phyloP scores from a whole-genome alignment of 2,113 vertebrate species.

The Limanda limanda region DNA sequence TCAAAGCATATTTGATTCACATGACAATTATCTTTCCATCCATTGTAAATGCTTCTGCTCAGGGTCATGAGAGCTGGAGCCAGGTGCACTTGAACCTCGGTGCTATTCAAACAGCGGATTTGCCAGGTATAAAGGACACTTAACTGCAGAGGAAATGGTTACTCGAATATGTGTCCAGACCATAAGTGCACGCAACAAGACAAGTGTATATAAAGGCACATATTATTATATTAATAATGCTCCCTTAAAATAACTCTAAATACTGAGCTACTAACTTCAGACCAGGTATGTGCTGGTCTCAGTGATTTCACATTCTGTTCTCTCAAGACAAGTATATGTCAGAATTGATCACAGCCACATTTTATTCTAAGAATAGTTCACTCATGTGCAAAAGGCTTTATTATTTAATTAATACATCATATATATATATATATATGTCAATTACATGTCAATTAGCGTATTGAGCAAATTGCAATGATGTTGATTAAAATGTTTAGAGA shows the following conservation, averaged over 20 bases:
- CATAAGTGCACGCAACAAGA: neutral
- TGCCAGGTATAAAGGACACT: neutral
- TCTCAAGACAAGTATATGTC: too few relatives aligned
- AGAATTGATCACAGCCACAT: too few relatives aligned
- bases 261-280: neutral
- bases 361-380: too few relatives aligned
- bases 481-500: neutral
- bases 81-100: neutral
- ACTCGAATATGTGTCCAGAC: neutral
- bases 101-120: neutral
- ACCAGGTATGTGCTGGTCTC: too few relatives aligned
- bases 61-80: neutral
- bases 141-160: neutral
- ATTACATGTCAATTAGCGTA: neutral
- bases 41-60: neutral
- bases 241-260: neutral
- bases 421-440: too few relatives aligned
- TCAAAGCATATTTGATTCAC: conserved; percentile 28
- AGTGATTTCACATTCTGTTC: too few relatives aligned
- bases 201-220: neutral
- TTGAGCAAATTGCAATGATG: neutral
- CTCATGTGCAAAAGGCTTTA: too few relatives aligned
- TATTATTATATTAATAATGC: neutral
- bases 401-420: too few relatives aligned
- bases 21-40: conserved; percentile 20